Percentiles rank a stretch among this genome's conserved stretches.
phyloP scores from a whole-genome alignment of 2,888 invertebrate species.

The Xanthia togata region DNA sequence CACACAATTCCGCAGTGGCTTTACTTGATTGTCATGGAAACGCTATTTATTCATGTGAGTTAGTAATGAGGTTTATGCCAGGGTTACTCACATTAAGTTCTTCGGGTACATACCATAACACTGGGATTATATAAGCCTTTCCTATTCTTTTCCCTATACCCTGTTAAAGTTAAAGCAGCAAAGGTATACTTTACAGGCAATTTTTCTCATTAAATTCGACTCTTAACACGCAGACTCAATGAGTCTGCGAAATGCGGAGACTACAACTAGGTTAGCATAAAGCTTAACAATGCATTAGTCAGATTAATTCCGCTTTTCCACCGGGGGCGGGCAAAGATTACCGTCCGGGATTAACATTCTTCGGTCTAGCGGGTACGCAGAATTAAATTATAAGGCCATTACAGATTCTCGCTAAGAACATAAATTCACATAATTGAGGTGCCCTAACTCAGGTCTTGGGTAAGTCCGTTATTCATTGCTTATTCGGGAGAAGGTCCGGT shows the following conservation, averaged over 20 bases:
- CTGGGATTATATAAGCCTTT: no score
- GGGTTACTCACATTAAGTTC: no score
- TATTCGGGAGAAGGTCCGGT: slow-evolving; percentile 10
- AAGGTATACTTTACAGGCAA: no score
- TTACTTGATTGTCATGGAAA: no score
- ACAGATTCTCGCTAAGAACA: slow-evolving; percentile 46
- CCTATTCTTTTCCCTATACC: no score
- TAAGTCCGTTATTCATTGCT: slow-evolving; percentile 38
- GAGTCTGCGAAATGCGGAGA: background rate
- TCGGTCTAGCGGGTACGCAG: slow-evolving; percentile 31
- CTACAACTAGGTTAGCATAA: slow-evolving; percentile 57
- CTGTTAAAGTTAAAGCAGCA: no score
- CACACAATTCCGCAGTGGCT: no score
- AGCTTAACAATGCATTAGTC: slow-evolving; percentile 40
- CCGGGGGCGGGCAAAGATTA: slow-evolving; percentile 28
- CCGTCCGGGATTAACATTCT: slow-evolving; percentile 48
- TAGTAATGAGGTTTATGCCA: no score
- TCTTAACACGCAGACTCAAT: no score
- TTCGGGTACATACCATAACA: no score
- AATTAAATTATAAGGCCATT: slow-evolving; percentile 61
- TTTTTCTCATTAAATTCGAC: no score
- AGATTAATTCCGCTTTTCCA: slow-evolving; percentile 40
- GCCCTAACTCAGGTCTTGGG: slow-evolving; percentile 18
- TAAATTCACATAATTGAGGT: slow-evolving; percentile 62
- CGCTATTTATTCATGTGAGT: no score